phyloP scores from a whole-genome alignment of 2,113 vertebrate species.

The Galeopterus variegatus region DNA sequence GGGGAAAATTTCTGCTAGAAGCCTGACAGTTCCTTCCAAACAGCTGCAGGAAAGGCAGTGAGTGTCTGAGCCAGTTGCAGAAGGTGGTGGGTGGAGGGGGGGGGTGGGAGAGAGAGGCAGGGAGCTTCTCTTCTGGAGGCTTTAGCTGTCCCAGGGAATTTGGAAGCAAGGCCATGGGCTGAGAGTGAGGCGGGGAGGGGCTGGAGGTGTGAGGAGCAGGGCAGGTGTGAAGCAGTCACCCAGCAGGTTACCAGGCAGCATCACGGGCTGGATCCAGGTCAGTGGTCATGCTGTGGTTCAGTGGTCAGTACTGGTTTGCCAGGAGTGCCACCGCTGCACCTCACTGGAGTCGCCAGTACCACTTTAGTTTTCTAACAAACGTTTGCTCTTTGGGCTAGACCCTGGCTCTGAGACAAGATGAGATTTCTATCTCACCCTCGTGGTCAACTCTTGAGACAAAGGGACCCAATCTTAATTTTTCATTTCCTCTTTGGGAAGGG shows the following conservation, averaged over 20 bases:
- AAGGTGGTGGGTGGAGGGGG: not conserved
- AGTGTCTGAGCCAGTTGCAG: not conserved
- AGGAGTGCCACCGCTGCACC: not conserved
- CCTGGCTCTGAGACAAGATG: constrained; percentile 30
- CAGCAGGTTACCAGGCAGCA: not conserved
- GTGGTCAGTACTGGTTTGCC: not conserved
- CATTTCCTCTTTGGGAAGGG: constrained; percentile 71
- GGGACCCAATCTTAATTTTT: constrained; percentile 63
- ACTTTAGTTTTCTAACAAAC: constrained; percentile 4
- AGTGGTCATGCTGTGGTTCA: not conserved
- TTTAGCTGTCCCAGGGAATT: not conserved
- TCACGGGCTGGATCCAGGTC: not conserved
- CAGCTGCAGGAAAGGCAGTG: constrained; percentile 27
- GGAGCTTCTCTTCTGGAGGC: not conserved
- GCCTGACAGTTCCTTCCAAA: not conserved
- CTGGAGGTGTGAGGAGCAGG: not conserved
- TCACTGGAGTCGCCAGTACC: not conserved
- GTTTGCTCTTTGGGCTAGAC: not conserved
- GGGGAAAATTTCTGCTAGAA: not conserved
- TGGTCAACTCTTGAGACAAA: constrained; percentile 78
- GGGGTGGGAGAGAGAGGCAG: too few relatives aligned
- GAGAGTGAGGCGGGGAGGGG: not conserved
- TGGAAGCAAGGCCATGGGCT: not conserved
- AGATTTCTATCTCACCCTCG: constrained; percentile 78
- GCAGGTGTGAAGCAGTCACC: not conserved